Percentiles rank a stretch among this genome's conserved stretches.
Evolutionary conservation across 1,140 invertebrate species (phyloP).

Genomic region (Rhopalosiphum padi): DNA sequence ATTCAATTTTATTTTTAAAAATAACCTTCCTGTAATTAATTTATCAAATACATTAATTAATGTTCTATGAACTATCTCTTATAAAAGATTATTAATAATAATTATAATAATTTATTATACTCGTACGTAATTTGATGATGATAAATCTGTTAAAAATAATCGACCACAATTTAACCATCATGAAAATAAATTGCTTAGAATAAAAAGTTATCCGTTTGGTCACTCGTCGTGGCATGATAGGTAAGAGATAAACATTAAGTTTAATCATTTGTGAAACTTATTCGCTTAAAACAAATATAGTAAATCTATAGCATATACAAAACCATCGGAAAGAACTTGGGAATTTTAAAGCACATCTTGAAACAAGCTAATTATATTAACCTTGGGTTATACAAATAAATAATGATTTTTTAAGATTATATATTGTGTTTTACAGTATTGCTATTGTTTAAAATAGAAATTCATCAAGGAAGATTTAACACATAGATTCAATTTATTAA

Average conservation of each 20-base stretch:
- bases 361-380: constrained; percentile 5
- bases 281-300: background rate
- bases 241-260: background rate
- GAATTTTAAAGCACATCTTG: background rate
- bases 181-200: background rate
- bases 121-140: background rate
- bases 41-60: background rate
- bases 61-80: background rate
- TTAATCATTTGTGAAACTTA: background rate
- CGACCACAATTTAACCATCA: background rate
- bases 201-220: background rate
- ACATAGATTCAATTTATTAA: background rate
- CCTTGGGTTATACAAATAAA: background rate
- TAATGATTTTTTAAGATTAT: background rate
- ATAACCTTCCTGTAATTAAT: background rate
- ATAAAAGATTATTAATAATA: too few relatives aligned
- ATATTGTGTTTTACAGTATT: background rate
- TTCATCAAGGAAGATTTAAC: background rate
- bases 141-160: background rate
- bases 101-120: too few relatives aligned
- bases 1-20: background rate
- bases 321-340: background rate
- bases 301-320: background rate
- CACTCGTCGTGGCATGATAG: background rate
- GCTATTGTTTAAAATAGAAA: background rate